These are phyloP conservation scores for Saguinus midas DNA, from an alignment of 2,113 vertebrate genomes.

Conservation along the genomic window DNA sequence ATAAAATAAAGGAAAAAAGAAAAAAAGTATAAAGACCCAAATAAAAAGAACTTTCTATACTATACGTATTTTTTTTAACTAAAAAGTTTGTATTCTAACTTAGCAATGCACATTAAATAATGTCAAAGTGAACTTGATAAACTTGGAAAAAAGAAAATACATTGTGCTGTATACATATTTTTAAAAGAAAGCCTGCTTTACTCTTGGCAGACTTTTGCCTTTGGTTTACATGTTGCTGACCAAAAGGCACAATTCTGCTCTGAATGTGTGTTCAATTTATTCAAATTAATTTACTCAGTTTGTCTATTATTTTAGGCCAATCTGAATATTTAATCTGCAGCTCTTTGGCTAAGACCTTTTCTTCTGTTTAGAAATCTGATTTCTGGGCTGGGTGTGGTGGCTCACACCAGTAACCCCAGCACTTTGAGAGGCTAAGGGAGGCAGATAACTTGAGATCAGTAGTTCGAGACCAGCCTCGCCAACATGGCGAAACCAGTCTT, in stretches of 20 bases:
- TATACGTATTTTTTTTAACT: slow-evolving; percentile 7
- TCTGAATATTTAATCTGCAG: slow-evolving; percentile 17
- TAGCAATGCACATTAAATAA: slow-evolving; percentile 59
- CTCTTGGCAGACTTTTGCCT: slow-evolving; percentile 69
- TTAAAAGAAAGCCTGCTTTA: slow-evolving; percentile 26
- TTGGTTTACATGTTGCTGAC: slow-evolving; percentile 68
- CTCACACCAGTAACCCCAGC: too few species aligned
- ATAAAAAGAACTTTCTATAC: slow-evolving; percentile 13
- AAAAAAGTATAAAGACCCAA: slow-evolving; percentile 20
- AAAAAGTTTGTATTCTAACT: slow-evolving; percentile 57
- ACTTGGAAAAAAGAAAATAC: neutral
- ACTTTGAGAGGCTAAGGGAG: too few species aligned
- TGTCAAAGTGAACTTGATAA: slow-evolving; percentile 52
- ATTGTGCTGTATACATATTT: slow-evolving; percentile 21
- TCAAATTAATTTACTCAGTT: slow-evolving; percentile 51
- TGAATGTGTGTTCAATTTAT: slow-evolving; percentile 55
- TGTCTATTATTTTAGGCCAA: slow-evolving; percentile 21
- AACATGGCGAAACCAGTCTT: too few species aligned
- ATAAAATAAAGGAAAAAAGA: neutral
- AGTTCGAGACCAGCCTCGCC: too few species aligned
- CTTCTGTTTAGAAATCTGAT: slow-evolving; percentile 51
- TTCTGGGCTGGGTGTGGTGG: too few species aligned
- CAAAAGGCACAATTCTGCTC: slow-evolving; percentile 66
- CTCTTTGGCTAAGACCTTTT: slow-evolving; percentile 18
- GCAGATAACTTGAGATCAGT: too few species aligned